Evolutionary conservation across 2,113 vertebrate genomes (phyloP), one percentile per base, ranked within the genome.

Genomic region (Apistogramma diplotaenia): DNA sequence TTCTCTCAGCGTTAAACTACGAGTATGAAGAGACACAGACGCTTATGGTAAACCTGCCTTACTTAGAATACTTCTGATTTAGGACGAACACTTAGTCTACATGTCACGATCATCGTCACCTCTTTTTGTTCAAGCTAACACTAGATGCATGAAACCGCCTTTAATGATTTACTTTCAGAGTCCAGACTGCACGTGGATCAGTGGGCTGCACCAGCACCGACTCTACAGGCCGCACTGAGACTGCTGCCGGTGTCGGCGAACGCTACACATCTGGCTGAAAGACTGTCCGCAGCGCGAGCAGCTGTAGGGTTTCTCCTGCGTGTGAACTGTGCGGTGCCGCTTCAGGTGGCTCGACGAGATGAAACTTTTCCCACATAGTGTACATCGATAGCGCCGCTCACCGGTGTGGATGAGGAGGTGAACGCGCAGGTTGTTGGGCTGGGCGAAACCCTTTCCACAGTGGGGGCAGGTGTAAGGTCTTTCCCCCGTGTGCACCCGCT

Each of bases 301-400:
- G 86, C 88, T 91, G 90, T 93, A 94, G n/a, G 93, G 93, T 25
- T 93, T 93, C 78, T 94, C 93, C 84, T 93, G 91, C 0, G 92
- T 94, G 91, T 94, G 93, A 16, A 94, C 93, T 0, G 90, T 94
- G 84, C 90, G 91, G 86, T 94, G 93, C 67, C 93, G 74, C 86
- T 94, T 94, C 33, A 94, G 86, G 51, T 93, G 92, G 79, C 92
- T 93, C 6, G 92, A 93, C 0, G 93, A 93, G 80, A 93, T 92
- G 86, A 94, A 94, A 18, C 93, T 92, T 82, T 94, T 94, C 11
- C 93, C 93, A 2, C 93, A 94, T 29, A 93, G 85, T 0, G 93
- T 79, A 57, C 93, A 94, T 1, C 87, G 83, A 23, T 93, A 94
- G 2, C 92, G 90, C 27, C 93, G 58, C 87, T 94, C 93, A 1